phyloP scores from a whole-genome alignment of 2,888 invertebrate genomes.

The Neelides folsomi region DNA sequence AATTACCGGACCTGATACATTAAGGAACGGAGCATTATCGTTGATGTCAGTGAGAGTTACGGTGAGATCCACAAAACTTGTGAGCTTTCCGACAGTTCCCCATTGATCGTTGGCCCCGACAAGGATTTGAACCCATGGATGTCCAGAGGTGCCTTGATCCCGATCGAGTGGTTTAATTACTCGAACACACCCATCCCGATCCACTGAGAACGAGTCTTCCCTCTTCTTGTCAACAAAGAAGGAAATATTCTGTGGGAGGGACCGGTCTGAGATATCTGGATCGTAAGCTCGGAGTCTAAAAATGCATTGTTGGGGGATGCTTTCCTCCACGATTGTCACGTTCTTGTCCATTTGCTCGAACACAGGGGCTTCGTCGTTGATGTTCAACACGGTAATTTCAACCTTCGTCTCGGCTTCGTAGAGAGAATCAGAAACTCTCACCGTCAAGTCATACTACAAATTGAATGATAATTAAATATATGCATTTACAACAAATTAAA shows the following conservation, averaged over 20 bases:
- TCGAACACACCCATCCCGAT: slow-evolving; percentile 51
- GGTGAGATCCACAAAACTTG: slow-evolving; percentile 52
- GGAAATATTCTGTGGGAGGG: slow-evolving; percentile 60
- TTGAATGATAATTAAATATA: no score
- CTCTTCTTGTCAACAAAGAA: slow-evolving; percentile 60
- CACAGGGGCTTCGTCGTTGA: slow-evolving; percentile 83
- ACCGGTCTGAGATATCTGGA: slow-evolving; percentile 67
- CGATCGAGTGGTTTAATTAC: slow-evolving; percentile 67
- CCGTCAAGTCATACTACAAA: slow-evolving; percentile 61
- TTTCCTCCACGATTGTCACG: slow-evolving; percentile 63
- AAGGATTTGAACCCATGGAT: slow-evolving; percentile 57
- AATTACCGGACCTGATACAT: slow-evolving; percentile 56
- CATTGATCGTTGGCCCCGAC: slow-evolving; percentile 62
- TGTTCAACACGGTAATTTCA: slow-evolving; percentile 69
- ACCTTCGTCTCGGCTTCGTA: slow-evolving; percentile 72
- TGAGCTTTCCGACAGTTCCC: slow-evolving; percentile 47
- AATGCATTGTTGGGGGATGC: slow-evolving; percentile 54
- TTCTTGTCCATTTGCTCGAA: slow-evolving; percentile 58
- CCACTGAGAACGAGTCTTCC: slow-evolving; percentile 57
- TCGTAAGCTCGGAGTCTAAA: slow-evolving; percentile 61
- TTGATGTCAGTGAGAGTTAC: slow-evolving; percentile 65
- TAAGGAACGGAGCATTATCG: slow-evolving; percentile 81
- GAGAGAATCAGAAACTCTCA: slow-evolving; percentile 69
- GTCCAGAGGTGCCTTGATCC: slow-evolving; percentile 68
- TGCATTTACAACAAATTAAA: no score